Percentiles rank a stretch among this genome's conserved stretches.
These are phyloP conservation scores for Microtus richardsoni DNA, from an alignment of 2,113 vertebrate genomes.

Conservation along the genomic window DNA sequence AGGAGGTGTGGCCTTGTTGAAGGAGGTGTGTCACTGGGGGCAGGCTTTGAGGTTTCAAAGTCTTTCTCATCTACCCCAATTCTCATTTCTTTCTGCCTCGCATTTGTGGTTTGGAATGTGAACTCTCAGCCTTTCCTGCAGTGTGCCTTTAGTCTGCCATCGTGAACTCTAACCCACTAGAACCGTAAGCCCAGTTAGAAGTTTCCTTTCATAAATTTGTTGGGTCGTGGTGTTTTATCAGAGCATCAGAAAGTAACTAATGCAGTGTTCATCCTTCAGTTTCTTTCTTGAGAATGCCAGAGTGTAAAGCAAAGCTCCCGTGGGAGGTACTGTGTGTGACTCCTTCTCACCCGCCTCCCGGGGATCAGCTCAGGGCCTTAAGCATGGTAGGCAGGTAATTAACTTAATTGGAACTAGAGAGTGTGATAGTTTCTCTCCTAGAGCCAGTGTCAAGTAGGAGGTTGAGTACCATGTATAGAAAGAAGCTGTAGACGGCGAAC, in stretches of 20 bases:
- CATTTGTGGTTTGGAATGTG: neutral
- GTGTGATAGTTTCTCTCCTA: neutral
- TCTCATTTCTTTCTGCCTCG: neutral
- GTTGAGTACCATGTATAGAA: neutral
- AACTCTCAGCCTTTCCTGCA: neutral
- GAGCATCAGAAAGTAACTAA: neutral
- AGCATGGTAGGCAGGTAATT: neutral
- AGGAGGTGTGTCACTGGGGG: neutral
- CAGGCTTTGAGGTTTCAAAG: neutral
- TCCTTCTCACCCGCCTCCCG: no score
- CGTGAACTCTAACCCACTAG: neutral
- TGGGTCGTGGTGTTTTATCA: neutral
- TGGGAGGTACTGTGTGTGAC: neutral
- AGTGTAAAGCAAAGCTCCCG: neutral
- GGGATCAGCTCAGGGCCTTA: neutral
- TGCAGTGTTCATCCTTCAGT: neutral
- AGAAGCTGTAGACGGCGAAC: neutral
- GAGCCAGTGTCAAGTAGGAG: neutral
- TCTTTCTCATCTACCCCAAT: no score
- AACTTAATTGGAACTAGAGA: neutral
- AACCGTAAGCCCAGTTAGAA: neutral
- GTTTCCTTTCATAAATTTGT: neutral
- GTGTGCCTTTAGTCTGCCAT: neutral
- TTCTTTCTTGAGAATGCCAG: neutral
- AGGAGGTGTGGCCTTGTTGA: neutral